Evolutionary conservation across 2,888 invertebrate genomes (phyloP), one percentile per base, ranked within the genome.

Genomic region (Apamea monoglypha): DNA sequence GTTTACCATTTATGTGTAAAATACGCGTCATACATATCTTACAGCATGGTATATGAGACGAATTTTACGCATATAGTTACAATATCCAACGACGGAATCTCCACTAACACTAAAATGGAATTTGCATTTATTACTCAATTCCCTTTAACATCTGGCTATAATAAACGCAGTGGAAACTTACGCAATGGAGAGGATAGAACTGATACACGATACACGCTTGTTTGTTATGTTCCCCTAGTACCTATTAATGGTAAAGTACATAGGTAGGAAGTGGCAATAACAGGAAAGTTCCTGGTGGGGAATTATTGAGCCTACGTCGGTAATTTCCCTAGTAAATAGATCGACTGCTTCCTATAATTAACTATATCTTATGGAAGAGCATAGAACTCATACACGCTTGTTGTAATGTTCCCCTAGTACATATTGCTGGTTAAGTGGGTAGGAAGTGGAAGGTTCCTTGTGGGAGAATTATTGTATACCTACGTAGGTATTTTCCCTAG

Each of bases 41-140:
- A 29, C 5, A 66, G 7, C 32, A 47, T 1, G 12, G 8, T 4
- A 44, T 25, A 53, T 18, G 16, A 50, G 7, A 53, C n/a, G n/a
- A 70, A 79, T 64, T 56, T 25, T 18, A 53, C 12, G 21, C 18
- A 29, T 32, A 47, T n/a, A 16, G 21, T 44, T 56, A 36, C 21
- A 59, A 59, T 32, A 77, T n/a, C 18, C 36, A 56, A 64, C 21
- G 40, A 29, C 14, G 18, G 36, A 71, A 80, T 72, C 56, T 68
- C 29, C 2, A 63, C 36, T 50, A 71, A 75, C 14, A 70, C 63
- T 74, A 40, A 53, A 71, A 16, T 18, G 16, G 67, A 74, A 84
- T 83, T 80, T 59, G 81, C 59, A 85, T 85, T 85, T 71, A 67
- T 69, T 86, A 56, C 66, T 61, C 64, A 70, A 71, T 82, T 36